Conservation (phyloP, 1,140 invertebrate genomes). For the Papilio xuthus region DNA sequence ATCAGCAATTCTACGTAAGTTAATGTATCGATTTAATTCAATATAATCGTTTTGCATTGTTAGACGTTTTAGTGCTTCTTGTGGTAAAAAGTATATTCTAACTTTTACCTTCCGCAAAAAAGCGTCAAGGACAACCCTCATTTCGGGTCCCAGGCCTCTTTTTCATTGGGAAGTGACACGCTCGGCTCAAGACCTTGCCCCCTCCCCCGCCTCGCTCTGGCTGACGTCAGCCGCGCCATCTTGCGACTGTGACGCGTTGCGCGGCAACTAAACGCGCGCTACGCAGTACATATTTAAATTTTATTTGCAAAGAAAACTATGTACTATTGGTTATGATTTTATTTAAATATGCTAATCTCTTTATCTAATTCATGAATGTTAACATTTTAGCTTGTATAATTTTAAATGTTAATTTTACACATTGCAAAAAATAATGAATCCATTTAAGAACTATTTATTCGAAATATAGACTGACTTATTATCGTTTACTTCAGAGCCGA, state of each 20-base stretch:
- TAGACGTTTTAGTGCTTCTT: constrained; percentile 11
- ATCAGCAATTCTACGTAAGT: neutral
- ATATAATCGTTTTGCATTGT: neutral
- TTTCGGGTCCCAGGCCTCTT: constrained; percentile 72
- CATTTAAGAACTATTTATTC: neutral
- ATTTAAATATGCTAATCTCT: neutral
- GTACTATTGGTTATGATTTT: too few relatives aligned
- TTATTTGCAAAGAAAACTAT: constrained; percentile 3
- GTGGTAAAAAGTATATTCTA: constrained; percentile 38
- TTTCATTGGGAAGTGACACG: constrained; percentile 78
- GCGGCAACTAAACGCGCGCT: constrained; percentile 68
- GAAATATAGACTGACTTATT: neutral
- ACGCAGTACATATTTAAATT: constrained; percentile 42
- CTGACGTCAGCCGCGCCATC: constrained; percentile 78
- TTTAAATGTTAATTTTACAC: neutral
- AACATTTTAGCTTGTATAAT: neutral
- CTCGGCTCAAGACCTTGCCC: constrained; percentile 71
- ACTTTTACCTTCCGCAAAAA: constrained; percentile 67
- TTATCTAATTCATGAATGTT: neutral
- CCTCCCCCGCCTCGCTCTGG: constrained; percentile 51
- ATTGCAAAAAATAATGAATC: neutral
- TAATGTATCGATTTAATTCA: neutral
- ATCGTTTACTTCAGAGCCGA: neutral
- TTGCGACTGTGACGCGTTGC: constrained; percentile 74
- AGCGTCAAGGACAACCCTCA: constrained; percentile 71